Base-by-base conservation (phyloP, 2,113 vertebrate species). In the Psilopsiagon aurifrons region DNA sequence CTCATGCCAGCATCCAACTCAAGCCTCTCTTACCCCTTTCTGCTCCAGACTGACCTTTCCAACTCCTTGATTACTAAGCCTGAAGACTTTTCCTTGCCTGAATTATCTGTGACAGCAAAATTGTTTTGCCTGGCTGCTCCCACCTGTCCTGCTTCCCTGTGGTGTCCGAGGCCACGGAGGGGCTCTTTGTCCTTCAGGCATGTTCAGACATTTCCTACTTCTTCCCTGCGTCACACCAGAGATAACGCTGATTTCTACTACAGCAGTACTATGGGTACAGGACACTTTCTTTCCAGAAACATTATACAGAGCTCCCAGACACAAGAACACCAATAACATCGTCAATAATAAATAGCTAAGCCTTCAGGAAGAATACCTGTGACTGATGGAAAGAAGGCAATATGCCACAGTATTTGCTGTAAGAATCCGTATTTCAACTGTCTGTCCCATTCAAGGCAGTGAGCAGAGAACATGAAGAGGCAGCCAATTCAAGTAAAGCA, bases 401-500 rank as follows among this genome's bases (percentile, higher is more conserved):
- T 17, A 69, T 39, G 68, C 80, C 86, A 81, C 71, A 46, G 64
- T 54, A 12, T 83, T 91, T 92, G 51, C 75, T 87, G 35, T 59
- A 68, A 86, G 49, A 69, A 47, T 77, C 19, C 10, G 64, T 51
- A n/a, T 78, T 93, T 89, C 86, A 94, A 51, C 86, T 91, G 80
- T 39, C 94, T 89, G 71, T 79, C 81, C 74, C 0, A 0, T 82
- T 88, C 5, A 23, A 87, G 73, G 59, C 86, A 90, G 57, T 0
- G 16, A 88, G 92, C 10, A 4, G 86, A 77, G 94, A 94, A 92
- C 79, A 80, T 6, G 88, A 81, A 92, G 92, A 93, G 94, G 94
- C 95, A 95, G 95, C 64, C 95, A 84, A 82, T 71, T 91, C 94
- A 88, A 90, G 64, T 63, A 77, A 81, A 90, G 88, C 92, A 55